Conservation (phyloP, 2,113 vertebrate genomes). For the Hydropotes inermis region DNA sequence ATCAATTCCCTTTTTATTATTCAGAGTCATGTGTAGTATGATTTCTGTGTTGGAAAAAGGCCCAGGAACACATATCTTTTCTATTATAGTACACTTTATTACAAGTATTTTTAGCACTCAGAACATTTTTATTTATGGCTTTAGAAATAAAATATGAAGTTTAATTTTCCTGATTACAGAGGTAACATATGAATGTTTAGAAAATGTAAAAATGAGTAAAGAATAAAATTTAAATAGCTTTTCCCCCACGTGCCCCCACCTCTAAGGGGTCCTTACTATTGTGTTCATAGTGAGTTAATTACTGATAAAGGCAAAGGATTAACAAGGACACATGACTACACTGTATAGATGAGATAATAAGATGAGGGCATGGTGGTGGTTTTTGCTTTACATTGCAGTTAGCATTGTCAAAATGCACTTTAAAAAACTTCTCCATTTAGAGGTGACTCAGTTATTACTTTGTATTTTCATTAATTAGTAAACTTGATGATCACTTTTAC, state of each 20-base stretch:
- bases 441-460: background rate
- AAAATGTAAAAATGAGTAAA: background rate
- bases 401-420: background rate
- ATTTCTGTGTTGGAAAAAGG: background rate
- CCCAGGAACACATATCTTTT: background rate
- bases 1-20: background rate
- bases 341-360: background rate
- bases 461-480: background rate
- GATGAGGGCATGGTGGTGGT: too few relatives aligned
- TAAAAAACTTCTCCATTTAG: background rate
- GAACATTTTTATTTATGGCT: background rate
- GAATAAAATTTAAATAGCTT: background rate
- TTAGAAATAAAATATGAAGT: background rate
- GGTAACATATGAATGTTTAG: background rate
- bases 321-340: background rate
- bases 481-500: background rate
- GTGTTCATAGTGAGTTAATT: background rate
- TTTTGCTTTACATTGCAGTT: background rate
- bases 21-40: background rate
- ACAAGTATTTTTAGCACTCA: background rate
- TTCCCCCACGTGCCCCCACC: too few relatives aligned
- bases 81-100: too few relatives aligned
- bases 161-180: background rate
- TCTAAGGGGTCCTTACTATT: background rate
- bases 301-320: background rate